Conservation (phyloP, 2,888 invertebrate species). For the Pristionchus exspectatus region DNA sequence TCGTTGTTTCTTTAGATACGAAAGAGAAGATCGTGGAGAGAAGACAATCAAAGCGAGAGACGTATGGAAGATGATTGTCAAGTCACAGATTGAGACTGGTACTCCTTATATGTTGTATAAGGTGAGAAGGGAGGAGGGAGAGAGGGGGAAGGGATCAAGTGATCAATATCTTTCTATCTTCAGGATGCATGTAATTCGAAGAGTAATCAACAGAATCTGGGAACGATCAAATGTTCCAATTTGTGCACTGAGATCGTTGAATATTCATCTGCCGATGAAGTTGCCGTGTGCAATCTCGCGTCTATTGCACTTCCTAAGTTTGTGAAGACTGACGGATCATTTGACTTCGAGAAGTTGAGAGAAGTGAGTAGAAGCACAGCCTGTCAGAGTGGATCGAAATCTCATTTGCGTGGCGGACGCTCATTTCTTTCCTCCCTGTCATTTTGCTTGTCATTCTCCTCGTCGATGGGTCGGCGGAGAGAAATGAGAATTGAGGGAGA, state of each 20-base stretch:
- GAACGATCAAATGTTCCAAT: conserved; percentile 98
- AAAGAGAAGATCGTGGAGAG: conserved; percentile 78
- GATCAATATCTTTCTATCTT: not conserved
- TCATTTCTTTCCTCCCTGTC: too few species aligned
- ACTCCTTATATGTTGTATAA: conserved; percentile 90
- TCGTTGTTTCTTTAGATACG: conserved; percentile 71
- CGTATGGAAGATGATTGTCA: conserved; percentile 94
- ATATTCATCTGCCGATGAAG: conserved; percentile 83
- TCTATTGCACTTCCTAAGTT: conserved; percentile 97
- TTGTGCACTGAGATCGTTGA: conserved; percentile 98
- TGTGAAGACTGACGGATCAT: conserved; percentile 85
- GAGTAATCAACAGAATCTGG: conserved; percentile 97
- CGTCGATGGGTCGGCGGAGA: too few species aligned
- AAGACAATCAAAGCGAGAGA: conserved; percentile 86
- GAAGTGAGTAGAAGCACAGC: conserved; percentile 84
- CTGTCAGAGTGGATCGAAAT: too few species aligned
- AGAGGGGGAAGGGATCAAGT: not conserved
- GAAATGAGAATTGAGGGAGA: too few species aligned
- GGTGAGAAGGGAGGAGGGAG: conserved; percentile 48
- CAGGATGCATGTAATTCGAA: conserved; percentile 94
- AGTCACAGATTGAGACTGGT: conserved; percentile 91
- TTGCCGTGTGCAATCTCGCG: conserved; percentile 97
- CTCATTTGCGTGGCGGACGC: too few species aligned
- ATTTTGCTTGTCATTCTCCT: too few species aligned
- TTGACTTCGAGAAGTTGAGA: conserved; percentile 91